Evolutionary conservation across 2,888 invertebrate genomes (phyloP).

Genomic region (Lapara coniferarum): DNA sequence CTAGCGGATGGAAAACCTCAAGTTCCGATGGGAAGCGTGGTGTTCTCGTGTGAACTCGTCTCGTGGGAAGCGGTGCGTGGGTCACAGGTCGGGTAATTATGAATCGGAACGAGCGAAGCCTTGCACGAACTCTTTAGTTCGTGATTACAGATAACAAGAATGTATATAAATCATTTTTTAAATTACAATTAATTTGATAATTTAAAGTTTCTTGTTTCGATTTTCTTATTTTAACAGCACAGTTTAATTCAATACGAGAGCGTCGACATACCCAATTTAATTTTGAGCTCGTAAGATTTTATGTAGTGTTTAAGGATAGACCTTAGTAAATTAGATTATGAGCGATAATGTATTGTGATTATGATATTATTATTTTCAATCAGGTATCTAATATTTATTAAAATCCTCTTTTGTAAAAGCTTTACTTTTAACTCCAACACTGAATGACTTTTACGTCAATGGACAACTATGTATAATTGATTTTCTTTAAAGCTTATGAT

Average conservation of each 20-base stretch:
- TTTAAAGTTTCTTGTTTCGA: background rate
- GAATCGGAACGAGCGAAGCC: conserved; percentile 39
- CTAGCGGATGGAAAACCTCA: conserved; percentile 29
- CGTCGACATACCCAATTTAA: background rate
- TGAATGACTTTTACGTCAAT: too few relatives aligned
- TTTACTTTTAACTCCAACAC: too few relatives aligned
- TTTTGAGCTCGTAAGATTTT: background rate
- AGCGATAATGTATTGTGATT: background rate
- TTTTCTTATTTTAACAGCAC: too few relatives aligned
- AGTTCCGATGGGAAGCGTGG: conserved; percentile 73
- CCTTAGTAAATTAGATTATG: background rate
- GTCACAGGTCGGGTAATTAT: conserved; percentile 80
- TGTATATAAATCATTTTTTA: conserved; percentile 6
- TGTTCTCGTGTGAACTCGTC: conserved; percentile 76
- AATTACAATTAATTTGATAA: background rate
- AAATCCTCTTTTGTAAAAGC: too few relatives aligned
- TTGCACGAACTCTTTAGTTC: conserved; percentile 15
- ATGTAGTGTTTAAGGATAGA: background rate
- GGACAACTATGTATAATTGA: too few relatives aligned
- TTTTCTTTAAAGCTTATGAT: background rate
- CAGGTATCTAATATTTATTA: too few relatives aligned
- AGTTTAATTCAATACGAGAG: background rate
- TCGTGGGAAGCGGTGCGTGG: conserved; percentile 69
- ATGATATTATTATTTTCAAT: too few relatives aligned
- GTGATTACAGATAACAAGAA: conserved; percentile 11